Percentiles rank a stretch among this genome's conserved stretches.
Conservation (phyloP, 2,797 vertebrate species). For the Decapterus maruadsi region DNA sequence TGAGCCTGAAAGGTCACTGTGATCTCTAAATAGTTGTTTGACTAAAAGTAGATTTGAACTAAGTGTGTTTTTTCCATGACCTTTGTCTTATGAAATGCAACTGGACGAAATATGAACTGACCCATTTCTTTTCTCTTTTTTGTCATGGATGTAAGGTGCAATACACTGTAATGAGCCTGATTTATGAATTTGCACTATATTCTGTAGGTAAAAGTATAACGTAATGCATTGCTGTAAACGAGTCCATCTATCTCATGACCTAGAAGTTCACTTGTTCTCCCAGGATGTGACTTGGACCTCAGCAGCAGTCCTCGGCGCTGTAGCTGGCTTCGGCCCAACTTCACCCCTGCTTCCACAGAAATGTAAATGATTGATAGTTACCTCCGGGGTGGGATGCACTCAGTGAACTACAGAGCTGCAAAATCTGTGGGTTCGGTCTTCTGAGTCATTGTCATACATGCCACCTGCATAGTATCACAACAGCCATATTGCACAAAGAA, state of each 20-base stretch:
- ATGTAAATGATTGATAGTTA: conserved; percentile 53
- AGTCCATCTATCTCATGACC: not conserved
- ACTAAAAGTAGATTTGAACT: not conserved
- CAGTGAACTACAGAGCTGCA: conserved; percentile 41
- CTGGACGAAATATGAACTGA: not conserved
- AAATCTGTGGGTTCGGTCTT: conserved; percentile 42
- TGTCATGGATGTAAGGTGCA: not conserved
- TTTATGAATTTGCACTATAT: not conserved
- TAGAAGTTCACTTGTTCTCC: conserved; percentile 17
- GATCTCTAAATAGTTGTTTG: not conserved
- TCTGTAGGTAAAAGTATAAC: not conserved
- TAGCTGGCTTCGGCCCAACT: conserved; percentile 29
- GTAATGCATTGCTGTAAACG: not conserved
- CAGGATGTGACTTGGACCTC: conserved; percentile 12
- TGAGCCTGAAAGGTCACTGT: not conserved
- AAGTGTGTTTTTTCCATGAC: not conserved
- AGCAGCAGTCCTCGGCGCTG: conserved; percentile 12
- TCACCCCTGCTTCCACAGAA: conserved; percentile 44
- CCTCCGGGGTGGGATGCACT: conserved; percentile 26
- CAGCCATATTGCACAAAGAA: conserved; percentile 51
- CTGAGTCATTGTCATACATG: conserved; percentile 44
- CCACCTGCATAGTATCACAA: conserved; percentile 52
- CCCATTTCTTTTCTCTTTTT: not conserved
- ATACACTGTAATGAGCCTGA: not conserved
- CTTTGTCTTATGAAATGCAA: not conserved